Evolutionary conservation across 2,797 vertebrate genomes (phyloP).

Genomic region (Rhabdophis nuchalis): DNA sequence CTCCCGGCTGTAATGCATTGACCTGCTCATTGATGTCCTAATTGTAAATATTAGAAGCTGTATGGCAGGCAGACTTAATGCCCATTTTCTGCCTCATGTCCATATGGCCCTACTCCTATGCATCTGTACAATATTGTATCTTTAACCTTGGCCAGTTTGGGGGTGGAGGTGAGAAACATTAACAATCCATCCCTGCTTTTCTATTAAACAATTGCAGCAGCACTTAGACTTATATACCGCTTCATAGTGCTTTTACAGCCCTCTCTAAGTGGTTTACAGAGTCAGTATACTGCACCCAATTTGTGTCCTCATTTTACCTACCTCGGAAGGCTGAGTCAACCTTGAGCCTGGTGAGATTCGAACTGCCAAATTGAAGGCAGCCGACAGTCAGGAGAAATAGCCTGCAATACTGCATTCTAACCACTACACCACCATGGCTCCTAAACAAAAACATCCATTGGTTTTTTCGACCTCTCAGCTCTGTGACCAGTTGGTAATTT

Average conservation of each 20-base stretch:
- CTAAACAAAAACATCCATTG: too few species aligned
- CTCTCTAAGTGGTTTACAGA: too few species aligned
- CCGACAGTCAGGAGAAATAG: too few species aligned
- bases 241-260: too few species aligned
- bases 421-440: too few species aligned
- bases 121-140: neutral
- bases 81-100: fast-evolving
- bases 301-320: too few species aligned
- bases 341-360: too few species aligned
- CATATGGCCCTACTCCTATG: fast-evolving
- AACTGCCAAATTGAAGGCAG: too few species aligned
- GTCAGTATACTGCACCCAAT: too few species aligned
- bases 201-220: neutral
- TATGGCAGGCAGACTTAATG: neutral
- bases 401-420: too few species aligned
- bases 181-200: neutral
- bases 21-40: neutral
- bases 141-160: neutral
- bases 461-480: neutral
- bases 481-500: neutral
- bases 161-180: neutral
- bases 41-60: neutral
- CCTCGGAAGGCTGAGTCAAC: too few species aligned
- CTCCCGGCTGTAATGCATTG: neutral
- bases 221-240: too few species aligned